Evolutionary conservation across 2,113 vertebrate genomes (phyloP).

Genomic region (Rattus rattus): DNA sequence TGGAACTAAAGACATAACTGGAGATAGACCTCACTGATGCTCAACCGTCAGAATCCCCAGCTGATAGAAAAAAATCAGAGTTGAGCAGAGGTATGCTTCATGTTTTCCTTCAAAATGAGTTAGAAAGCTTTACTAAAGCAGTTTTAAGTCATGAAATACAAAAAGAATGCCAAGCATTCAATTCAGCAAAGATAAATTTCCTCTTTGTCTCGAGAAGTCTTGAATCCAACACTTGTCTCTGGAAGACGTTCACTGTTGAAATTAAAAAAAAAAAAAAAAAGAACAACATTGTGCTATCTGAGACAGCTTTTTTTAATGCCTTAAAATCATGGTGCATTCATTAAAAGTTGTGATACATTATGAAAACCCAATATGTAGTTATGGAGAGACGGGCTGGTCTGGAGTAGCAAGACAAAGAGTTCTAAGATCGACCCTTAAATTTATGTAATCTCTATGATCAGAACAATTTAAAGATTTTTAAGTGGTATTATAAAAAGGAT

Average conservation of each 20-base stretch:
- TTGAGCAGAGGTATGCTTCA: background rate
- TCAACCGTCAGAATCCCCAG: slow-evolving; percentile 45
- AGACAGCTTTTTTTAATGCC: background rate
- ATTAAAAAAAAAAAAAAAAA: background rate
- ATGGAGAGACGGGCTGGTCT: no score
- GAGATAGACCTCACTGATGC: background rate
- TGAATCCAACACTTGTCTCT: background rate
- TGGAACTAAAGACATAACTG: slow-evolving; percentile 30
- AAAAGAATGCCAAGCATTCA: background rate
- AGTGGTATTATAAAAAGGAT: background rate
- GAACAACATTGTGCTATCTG: background rate
- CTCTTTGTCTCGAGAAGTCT: background rate
- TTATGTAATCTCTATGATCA: background rate
- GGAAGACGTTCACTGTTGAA: background rate
- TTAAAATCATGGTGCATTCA: background rate
- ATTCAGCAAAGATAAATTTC: background rate
- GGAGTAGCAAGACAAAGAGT: background rate
- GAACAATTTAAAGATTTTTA: background rate
- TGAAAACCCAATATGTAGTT: background rate
- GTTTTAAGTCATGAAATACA: background rate
- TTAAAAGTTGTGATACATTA: background rate
- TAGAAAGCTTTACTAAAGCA: background rate
- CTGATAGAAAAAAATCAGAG: slow-evolving; percentile 45
- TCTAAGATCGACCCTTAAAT: background rate
- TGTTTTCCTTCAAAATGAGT: slow-evolving; percentile 65